phyloP scores from a whole-genome alignment of 2,113 vertebrate genomes.

The Motacilla tschutschensis region DNA sequence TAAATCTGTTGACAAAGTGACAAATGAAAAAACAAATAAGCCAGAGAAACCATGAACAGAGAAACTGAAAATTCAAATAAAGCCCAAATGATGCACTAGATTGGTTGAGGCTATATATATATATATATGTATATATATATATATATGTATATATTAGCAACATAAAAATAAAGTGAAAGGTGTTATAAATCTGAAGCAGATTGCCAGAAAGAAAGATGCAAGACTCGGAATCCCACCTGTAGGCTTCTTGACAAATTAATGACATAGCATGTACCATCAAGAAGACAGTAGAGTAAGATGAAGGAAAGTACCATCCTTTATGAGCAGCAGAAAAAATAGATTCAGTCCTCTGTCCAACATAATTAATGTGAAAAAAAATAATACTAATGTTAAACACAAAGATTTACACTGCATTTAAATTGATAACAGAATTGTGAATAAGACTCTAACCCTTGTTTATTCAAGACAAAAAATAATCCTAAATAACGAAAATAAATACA shows the following conservation, averaged over 20 bases:
- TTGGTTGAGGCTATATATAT: background rate
- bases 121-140: background rate
- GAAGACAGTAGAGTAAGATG: background rate
- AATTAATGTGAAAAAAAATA: background rate
- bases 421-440: background rate
- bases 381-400: background rate
- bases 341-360: background rate
- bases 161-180: conserved; percentile 1
- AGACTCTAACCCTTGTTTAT: background rate
- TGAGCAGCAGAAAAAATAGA: background rate
- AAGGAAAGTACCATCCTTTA: background rate
- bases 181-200: background rate
- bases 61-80: background rate
- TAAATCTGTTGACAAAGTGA: background rate
- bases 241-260: background rate
- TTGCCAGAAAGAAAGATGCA: background rate
- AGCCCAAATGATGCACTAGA: background rate
- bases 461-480: background rate
- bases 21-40: conserved; percentile 16
- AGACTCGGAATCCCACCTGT: background rate
- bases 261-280: background rate
- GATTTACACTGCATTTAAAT: background rate
- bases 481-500: background rate
- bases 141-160: background rate
- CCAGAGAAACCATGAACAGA: background rate